Base-by-base conservation (phyloP, 2,888 invertebrate genomes). In the Operophtera brumata region DNA sequence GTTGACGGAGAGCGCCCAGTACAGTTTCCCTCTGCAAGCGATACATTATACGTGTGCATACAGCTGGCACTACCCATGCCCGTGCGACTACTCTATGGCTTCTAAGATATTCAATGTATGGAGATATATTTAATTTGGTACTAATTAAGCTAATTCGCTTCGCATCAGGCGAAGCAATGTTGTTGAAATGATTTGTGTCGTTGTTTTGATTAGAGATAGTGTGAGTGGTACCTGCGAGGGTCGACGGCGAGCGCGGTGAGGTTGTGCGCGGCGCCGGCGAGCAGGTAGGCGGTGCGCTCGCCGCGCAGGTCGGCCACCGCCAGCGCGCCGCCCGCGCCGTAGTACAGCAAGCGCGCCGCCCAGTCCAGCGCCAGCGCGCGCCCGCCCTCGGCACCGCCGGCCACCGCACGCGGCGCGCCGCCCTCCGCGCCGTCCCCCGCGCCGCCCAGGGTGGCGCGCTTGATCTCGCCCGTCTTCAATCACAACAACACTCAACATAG, bases 341-440 rank as follows among this genome's bases (percentile, higher is more conserved):
- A 93, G 84, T 94, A 96, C 82, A 96, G 90, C 72, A 95, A 91
- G 41, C 93, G 90, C 11, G 95, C 94, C 54, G 95, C 92, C 95
- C 95, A 96, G 88, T 97, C 96, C 54, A 97, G 91, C 34, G 96
- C 95, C 75, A 97, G 92, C 2, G 95, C 96, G 47, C 91, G 93
- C 90, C 20, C 94, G 94, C 87, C 10, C 94, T 93, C 57, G 92
- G 57, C 70, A 57, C 69, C 60, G 41, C 51, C 47, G 11, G 13
- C 45, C 10, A 50, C 54, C 93, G 36, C 52, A 39, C 41, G 92
- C n/a, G 36, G 94, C 94, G 53, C 93, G 92, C 36, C 93, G 93
- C 94, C 94, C 52, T 93, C 93, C 30, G 93, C 93, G n/a, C 41
- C 95, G 85, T 44, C 92, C 42, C 47, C 57, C 43, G 58, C 95